phyloP scores from a whole-genome alignment of 2,113 vertebrate genomes.

The Psephotus haematonotus region DNA sequence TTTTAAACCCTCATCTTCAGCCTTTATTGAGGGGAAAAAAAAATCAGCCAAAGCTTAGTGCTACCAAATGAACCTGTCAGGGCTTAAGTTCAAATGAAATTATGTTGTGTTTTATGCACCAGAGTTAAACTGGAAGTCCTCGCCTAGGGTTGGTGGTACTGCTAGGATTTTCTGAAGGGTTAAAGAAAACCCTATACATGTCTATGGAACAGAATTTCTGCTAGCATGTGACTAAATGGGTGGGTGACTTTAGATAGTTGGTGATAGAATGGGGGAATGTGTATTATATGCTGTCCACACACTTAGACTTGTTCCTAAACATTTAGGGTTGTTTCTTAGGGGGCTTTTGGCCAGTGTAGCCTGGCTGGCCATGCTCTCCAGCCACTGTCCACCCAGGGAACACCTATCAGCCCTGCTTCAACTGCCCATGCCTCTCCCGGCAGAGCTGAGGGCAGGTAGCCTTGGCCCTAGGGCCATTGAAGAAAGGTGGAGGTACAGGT shows the following conservation, averaged over 20 bases:
- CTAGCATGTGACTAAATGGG: neutral
- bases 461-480: neutral
- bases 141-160: neutral
- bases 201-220: neutral
- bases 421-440: accelerated
- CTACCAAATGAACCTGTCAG: neutral
- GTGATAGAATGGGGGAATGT: accelerated
- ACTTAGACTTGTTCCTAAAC: neutral
- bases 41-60: accelerated
- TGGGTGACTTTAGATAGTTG: neutral
- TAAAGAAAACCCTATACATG: accelerated
- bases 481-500: neutral
- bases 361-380: neutral
- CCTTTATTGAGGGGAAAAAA: too few species aligned
- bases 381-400: neutral
- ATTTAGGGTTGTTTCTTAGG: neutral
- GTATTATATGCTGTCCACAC: neutral
- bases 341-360: neutral
- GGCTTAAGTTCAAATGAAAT: neutral
- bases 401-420: neutral
- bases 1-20: neutral
- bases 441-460: neutral
- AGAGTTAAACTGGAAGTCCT: neutral
- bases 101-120: neutral
- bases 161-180: neutral